Percentiles rank a stretch among this genome's conserved stretches.
Conservation (phyloP, 92 coral and sea anemone genomes). For the Muricea muricata region DNA sequence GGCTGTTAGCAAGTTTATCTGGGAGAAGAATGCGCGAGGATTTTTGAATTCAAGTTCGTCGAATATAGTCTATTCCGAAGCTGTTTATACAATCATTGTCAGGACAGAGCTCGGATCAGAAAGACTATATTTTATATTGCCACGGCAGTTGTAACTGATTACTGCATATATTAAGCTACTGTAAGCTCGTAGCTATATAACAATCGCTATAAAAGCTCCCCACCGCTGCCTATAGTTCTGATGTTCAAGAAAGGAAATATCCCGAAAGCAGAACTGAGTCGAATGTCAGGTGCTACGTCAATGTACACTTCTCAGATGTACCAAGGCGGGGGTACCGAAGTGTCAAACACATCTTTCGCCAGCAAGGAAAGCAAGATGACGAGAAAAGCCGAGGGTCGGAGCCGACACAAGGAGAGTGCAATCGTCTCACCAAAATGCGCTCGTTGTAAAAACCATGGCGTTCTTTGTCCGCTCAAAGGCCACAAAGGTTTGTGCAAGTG, state of each 20-base stretch:
- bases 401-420: neutral
- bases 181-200: neutral
- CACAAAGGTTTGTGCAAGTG: slow-evolving; percentile 46
- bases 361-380: neutral
- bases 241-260: neutral
- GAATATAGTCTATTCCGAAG: neutral
- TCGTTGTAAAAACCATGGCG: slow-evolving; percentile 46
- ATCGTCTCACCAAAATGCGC: slow-evolving; percentile 33
- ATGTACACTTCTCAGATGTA: neutral
- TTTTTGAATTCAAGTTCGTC: neutral
- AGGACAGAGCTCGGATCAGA: neutral
- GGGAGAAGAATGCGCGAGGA: neutral
- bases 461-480: slow-evolving; percentile 31
- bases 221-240: neutral
- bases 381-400: neutral
- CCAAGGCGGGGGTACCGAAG: too few species aligned
- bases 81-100: neutral
- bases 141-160: slow-evolving; percentile 4
- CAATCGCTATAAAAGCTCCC: neutral
- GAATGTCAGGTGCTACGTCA: neutral
- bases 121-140: neutral
- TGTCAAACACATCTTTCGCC: neutral
- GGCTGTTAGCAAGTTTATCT: slow-evolving; percentile 22
- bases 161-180: neutral
- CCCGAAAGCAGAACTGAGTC: neutral